These are phyloP conservation scores for Oreochromis spilurus DNA, from an alignment of 2,113 vertebrate genomes.

Conservation along the genomic window DNA sequence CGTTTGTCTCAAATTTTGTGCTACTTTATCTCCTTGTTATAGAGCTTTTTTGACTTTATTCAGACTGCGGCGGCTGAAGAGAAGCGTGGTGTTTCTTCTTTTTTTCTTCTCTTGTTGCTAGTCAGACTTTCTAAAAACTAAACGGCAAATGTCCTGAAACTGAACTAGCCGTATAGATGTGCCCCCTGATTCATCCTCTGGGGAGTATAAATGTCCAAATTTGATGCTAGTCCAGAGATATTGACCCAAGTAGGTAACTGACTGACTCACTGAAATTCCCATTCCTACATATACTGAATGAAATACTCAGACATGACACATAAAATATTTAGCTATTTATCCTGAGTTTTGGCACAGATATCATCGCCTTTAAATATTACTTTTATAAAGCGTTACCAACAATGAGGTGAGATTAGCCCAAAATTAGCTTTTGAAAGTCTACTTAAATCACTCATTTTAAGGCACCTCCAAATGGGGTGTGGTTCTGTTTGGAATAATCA, in stretches of 20 bases:
- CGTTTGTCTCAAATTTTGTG: not conserved
- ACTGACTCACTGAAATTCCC: not conserved
- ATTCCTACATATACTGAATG: not conserved
- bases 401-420: not conserved
- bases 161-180: not conserved
- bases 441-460: not conserved
- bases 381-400: not conserved
- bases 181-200: not conserved
- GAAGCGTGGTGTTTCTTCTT: not conserved
- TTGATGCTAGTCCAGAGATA: not conserved
- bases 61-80: not conserved
- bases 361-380: not conserved
- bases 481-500: not conserved
- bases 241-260: not conserved
- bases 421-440: not conserved
- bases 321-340: not conserved
- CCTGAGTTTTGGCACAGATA: not conserved
- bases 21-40: not conserved
- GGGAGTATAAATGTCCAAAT: not conserved
- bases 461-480: not conserved
- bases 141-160: not conserved
- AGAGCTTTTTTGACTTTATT: not conserved
- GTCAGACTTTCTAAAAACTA: not conserved
- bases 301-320: not conserved
- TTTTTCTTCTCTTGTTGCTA: not conserved